A percentile compares a stretch with the other conserved stretches of the same genome.
phyloP scores from a whole-genome alignment of 2,797 vertebrate genomes.

The Amblyraja radiata region DNA sequence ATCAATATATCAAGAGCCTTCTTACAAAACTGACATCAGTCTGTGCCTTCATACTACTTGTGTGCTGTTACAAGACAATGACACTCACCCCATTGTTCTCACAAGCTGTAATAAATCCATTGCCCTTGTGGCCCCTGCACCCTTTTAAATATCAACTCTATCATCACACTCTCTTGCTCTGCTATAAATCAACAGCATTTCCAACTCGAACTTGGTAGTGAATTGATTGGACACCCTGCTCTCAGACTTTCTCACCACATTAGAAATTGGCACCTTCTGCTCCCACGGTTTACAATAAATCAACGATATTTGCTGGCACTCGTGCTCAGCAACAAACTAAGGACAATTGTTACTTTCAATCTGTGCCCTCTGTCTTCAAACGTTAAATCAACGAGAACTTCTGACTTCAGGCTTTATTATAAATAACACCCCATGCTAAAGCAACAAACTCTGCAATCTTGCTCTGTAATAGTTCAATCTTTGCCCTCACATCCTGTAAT shows the following conservation, averaged over 20 bases:
- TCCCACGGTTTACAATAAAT: not conserved
- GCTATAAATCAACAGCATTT: not conserved
- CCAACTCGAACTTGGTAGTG: not conserved
- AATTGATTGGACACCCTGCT: not conserved
- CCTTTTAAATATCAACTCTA: not conserved
- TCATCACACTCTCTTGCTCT: not conserved
- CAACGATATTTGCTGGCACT: not conserved
- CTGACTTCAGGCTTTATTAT: no score
- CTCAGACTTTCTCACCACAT: not conserved
- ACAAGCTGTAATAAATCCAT: not conserved
- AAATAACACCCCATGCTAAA: no score
- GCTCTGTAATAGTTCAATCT: no score
- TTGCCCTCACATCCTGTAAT: no score
- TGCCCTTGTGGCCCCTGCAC: not conserved
- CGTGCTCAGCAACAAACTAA: not conserved
- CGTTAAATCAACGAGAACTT: not conserved
- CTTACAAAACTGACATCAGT: not conserved
- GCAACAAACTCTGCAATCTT: no score
- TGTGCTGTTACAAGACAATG: not conserved
- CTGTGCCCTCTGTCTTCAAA: no score
- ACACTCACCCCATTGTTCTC: not conserved
- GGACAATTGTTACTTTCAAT: not conserved
- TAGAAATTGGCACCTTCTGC: not conserved
- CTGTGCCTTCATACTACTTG: not conserved
- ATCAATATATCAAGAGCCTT: not conserved